Base-by-base conservation (phyloP, 2,797 vertebrate genomes). In the Malacoctenus gilli region DNA sequence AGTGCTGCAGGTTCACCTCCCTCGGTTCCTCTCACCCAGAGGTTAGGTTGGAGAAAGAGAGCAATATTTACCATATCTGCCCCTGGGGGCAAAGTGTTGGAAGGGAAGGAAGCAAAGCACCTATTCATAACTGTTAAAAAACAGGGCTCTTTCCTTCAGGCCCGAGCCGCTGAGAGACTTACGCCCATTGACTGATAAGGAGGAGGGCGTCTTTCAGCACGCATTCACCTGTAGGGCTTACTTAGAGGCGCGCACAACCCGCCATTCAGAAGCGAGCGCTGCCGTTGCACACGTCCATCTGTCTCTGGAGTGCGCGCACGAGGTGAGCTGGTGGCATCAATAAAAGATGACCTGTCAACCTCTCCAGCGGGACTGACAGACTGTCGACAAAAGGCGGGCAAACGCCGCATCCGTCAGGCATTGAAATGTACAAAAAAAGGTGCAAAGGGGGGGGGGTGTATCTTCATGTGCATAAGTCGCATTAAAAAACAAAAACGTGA, bases 91-190 rank as follows among this genome's bases (percentile, higher is more conserved):
- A 57, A 49, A 80, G 28, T 52, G 70, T 78, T 85, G 11, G 23
- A 43, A 62, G 56, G 80, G 80, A 73, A 88, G 82, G 80, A 89
- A 86, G 72, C 76, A 73, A 87, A 85, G 78, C 69, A 88, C 63
- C 82, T 85, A 88, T 93, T 92, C 89, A 91, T 87, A 89, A 90
- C 77, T 58, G 78, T 86, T 88, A 83, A 82, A 78, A 81, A 85
- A 80, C 74, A 73, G 59, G 58, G 77, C 53, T 42, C 77, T n/a
- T 86, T 86, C 85, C 89, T 87, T 51, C 56, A 54, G 87, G 88
- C 83, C 72, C 62, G 30, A 68, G 64, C 49, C 13, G 85, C 71
- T 91, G 90, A 92, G 77, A 82, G 89, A 90, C 88, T 86, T 89
- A 84, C 64, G 68, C 62, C 72, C 78, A 86, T 73, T 87, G 83